Conservation (phyloP, 2,888 invertebrate species). For the Sinodicranocentrus sp. region DNA sequence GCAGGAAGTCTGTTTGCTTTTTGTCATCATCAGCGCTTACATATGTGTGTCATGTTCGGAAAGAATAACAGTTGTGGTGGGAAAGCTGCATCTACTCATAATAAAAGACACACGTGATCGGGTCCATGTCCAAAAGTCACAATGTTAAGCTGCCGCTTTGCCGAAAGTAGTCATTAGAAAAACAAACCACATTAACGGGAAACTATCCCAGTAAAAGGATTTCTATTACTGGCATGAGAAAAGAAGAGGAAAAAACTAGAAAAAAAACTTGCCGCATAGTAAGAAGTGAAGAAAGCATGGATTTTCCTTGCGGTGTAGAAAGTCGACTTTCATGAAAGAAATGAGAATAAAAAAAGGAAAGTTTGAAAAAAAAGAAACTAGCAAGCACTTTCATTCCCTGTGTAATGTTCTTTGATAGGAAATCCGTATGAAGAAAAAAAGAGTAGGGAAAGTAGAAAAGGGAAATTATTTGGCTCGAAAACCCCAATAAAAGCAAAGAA, state of each 20-base stretch:
- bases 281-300: no score
- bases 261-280: no score
- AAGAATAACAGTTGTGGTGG: neutral
- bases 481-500: constrained; percentile 45
- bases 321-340: no score
- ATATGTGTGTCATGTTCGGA: constrained; percentile 1
- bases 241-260: no score
- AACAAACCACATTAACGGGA: constrained; percentile 35
- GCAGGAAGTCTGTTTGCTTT: neutral
- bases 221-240: no score
- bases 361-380: constrained; percentile 16
- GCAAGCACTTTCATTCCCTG: constrained; percentile 27
- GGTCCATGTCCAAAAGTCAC: constrained; percentile 28
- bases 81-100: neutral
- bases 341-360: neutral
- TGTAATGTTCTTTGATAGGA: constrained; percentile 34
- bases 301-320: no score
- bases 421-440: constrained; percentile 10
- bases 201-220: constrained; percentile 7
- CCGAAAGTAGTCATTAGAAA: constrained; percentile 26
- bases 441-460: neutral
- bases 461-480: constrained; percentile 52
- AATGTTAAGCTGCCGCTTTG: constrained; percentile 19
- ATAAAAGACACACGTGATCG: constrained; percentile 32
- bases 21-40: constrained; percentile 10